Evolutionary conservation across 1,140 invertebrate species (phyloP).

Genomic region (Lordiphosa collinella): DNA sequence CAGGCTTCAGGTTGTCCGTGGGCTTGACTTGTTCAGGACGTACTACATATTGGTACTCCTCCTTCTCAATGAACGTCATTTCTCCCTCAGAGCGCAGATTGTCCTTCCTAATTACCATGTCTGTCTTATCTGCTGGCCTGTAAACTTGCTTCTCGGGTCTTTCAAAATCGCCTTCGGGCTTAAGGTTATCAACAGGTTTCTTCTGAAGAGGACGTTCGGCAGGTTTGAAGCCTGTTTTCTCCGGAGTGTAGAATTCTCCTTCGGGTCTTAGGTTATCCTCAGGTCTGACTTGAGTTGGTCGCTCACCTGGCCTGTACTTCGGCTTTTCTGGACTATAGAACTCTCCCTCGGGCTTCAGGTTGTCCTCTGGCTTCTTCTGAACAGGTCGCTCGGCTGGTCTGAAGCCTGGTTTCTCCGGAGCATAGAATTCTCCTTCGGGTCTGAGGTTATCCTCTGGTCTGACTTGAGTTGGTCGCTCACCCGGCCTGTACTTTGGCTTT

Average conservation of each 20-base stretch:
- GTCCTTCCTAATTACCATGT: constrained; percentile 80
- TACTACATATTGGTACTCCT: constrained; percentile 80
- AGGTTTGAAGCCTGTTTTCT: background rate
- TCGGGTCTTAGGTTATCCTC: background rate
- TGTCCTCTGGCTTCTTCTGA: background rate
- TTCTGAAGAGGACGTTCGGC: constrained; percentile 56
- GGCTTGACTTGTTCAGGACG: constrained; percentile 81
- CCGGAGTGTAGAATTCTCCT: background rate
- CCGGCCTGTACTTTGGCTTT: constrained; percentile 72
- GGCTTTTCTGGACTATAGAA: background rate
- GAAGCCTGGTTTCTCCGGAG: background rate
- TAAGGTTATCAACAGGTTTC: no score
- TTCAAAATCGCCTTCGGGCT: no score
- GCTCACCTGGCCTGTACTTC: background rate
- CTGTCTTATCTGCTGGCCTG: constrained; percentile 81
- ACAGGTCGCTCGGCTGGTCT: background rate
- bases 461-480: constrained; percentile 75
- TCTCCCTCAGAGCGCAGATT: constrained; percentile 81
- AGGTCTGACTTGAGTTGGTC: background rate
- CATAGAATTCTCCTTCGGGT: background rate
- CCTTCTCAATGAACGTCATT: constrained; percentile 77
- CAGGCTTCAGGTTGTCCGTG: constrained; percentile 81
- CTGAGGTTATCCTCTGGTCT: constrained; percentile 82
- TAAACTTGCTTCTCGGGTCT: no score
- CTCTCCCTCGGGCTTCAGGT: background rate